These are phyloP conservation scores for Eptatretus burgeri DNA, from an alignment of 2,113 vertebrate genomes.

Conservation along the genomic window DNA sequence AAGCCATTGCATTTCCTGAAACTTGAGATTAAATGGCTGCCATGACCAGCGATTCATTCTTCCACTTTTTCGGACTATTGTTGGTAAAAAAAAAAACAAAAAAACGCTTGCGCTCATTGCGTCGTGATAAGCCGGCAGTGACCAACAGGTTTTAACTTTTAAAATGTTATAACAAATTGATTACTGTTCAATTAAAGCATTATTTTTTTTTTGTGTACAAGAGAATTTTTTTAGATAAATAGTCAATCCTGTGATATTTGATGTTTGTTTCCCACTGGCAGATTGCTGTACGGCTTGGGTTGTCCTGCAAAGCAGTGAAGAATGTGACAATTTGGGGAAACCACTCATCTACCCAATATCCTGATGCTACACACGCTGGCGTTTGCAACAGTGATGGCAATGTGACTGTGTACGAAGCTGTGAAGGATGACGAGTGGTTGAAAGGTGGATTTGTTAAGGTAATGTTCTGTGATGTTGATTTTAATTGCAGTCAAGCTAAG, in stretches of 20 bases:
- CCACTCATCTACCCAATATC: constrained; percentile 89
- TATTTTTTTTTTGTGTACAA: neutral
- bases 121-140: too few relatives aligned
- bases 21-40: too few relatives aligned
- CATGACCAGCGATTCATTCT: too few relatives aligned
- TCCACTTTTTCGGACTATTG: too few relatives aligned
- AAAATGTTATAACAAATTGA: too few relatives aligned
- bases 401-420: constrained; percentile 32
- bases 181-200: too few relatives aligned
- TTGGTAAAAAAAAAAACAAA: too few relatives aligned
- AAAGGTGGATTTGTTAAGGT: constrained; percentile 62
- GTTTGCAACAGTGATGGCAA: constrained; percentile 34
- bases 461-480: constrained; percentile 15
- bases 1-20: too few relatives aligned
- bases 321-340: constrained; percentile 97
- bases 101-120: too few relatives aligned
- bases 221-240: constrained; percentile 2
- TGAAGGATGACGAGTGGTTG: constrained; percentile 68
- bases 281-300: constrained; percentile 55
- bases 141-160: too few relatives aligned
- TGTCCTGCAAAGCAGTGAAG: constrained; percentile 44
- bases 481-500: too few relatives aligned
- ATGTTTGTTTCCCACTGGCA: constrained; percentile 12
- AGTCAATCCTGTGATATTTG: neutral
- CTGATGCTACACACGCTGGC: constrained; percentile 53